Evolutionary conservation across 2,113 vertebrate genomes (phyloP), one percentile per base, ranked within the genome.

Genomic region (Dromiciops gliroides): DNA sequence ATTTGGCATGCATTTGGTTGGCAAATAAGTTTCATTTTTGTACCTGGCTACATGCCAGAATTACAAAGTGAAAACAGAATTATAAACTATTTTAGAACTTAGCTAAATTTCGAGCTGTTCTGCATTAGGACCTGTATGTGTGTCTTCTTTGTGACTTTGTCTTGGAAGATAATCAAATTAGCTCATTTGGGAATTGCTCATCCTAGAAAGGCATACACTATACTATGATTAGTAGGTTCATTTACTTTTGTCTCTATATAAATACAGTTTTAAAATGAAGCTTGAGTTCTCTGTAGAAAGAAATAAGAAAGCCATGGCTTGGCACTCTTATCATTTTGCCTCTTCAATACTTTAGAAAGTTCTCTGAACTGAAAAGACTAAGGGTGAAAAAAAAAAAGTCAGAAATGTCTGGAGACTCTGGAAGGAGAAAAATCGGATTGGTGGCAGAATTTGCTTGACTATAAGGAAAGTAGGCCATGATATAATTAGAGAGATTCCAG

Each of bases 81-180:
- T 90, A 11, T 95, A 96, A 98, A 95, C 60, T 50, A 24, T 95
- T 96, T 94, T 92, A 95, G 90, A 97, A 95, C 93, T 97, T 94
- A 95, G 94, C 0, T 1, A 95, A 96, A 95, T 93, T 96, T 26
- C 23, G 94, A 95, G 52, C 51, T 94, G 56, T 93, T 98, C 89
- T 93, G 48, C 91, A 92, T 97, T 95, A 98, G n/a, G 51, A 91
- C 67, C 6, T 91, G 8, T 52, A 89, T 49, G 26, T 25, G 0
- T 89, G 3, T 48, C 28, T 37, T 96, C 94, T 95, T n/a, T 92
- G 83, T 95, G 67, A 95, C 89, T 95, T 96, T 95, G 52, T 90
- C 90, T 96, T 95, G 26, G 91, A 90, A 93, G 95, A 92, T 91
- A 93, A 95, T 93, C 97, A 93, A 96, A 96, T 92, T 95, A 12